Conservation (phyloP, 2,888 invertebrate species). For the Harpagoxenus sublaevis region DNA sequence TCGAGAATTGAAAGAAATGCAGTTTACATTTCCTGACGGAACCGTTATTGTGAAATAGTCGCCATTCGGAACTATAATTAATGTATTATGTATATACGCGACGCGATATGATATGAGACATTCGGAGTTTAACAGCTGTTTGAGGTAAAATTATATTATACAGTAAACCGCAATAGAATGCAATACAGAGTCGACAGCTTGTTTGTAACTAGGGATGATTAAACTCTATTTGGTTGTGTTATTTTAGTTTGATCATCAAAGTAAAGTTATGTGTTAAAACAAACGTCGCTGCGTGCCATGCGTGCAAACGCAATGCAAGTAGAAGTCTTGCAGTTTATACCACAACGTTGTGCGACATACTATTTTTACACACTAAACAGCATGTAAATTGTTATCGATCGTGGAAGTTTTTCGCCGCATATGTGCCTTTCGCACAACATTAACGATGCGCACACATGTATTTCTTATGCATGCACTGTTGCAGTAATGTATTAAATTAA, state of each 20-base stretch:
- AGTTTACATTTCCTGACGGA: not conserved
- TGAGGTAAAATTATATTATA: not conserved
- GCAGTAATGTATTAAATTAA: not conserved
- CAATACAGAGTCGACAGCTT: not conserved
- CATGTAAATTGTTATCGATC: constrained; percentile 51
- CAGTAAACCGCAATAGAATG: not conserved
- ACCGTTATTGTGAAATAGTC: not conserved
- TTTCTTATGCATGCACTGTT: constrained; percentile 5
- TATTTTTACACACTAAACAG: constrained; percentile 42
- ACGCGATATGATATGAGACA: not conserved
- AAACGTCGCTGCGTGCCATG: not conserved
- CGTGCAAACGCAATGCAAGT: constrained; percentile 5
- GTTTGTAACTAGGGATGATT: not conserved
- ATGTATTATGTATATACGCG: not conserved
- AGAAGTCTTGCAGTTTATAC: not conserved
- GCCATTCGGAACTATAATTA: not conserved
- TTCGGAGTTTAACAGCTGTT: not conserved
- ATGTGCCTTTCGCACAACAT: constrained; percentile 22
- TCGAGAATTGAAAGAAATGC: not conserved
- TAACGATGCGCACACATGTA: constrained; percentile 14
- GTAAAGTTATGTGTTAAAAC: constrained; percentile 1
- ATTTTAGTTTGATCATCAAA: constrained; percentile 9
- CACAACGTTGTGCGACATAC: constrained; percentile 12
- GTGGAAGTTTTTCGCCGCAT: constrained; percentile 20
- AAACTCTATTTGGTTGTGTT: not conserved